Evolutionary conservation across 30 jellyfish, hydroid and myxozoan genomes (phyloP).

Genomic region (Rhopilema esculentum): DNA sequence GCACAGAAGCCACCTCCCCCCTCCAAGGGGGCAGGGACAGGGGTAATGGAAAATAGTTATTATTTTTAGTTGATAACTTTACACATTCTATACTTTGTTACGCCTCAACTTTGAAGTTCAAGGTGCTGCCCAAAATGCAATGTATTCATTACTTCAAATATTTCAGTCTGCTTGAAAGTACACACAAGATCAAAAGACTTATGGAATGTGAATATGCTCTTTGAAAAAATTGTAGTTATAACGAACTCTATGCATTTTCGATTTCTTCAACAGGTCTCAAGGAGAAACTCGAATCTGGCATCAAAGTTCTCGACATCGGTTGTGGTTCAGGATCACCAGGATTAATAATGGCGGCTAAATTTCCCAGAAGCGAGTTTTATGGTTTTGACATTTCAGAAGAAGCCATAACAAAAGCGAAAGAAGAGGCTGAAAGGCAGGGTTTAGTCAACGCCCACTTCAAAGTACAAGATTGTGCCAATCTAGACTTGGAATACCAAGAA

Average conservation of each 20-base stretch:
- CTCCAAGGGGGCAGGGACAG: no score
- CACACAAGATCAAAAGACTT: no score
- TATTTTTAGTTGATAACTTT: no score
- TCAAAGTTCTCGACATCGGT: slow-evolving; percentile 45
- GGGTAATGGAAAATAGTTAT: no score
- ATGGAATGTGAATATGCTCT: no score
- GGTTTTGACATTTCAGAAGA: slow-evolving; percentile 62
- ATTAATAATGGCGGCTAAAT: slow-evolving; percentile 26
- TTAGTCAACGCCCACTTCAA: slow-evolving; percentile 41
- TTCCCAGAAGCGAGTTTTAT: slow-evolving; percentile 60
- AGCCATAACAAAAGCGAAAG: slow-evolving; percentile 24
- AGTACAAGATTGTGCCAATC: slow-evolving; percentile 21
- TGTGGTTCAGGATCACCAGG: slow-evolving; percentile 62
- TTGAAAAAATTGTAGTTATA: no score
- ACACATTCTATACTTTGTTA: no score
- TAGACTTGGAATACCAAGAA: slow-evolving; percentile 20
- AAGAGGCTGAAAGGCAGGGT: slow-evolving; percentile 9
- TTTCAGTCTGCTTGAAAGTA: no score
- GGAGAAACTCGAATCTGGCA: slow-evolving; percentile 57
- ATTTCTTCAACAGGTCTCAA: not conserved
- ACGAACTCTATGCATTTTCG: not conserved
- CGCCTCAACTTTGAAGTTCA: no score
- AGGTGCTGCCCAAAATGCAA: no score
- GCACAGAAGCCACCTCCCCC: no score
- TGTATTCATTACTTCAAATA: no score